Base-by-base conservation (phyloP, 2,888 invertebrate species). In the Calliopum simillimum region DNA sequence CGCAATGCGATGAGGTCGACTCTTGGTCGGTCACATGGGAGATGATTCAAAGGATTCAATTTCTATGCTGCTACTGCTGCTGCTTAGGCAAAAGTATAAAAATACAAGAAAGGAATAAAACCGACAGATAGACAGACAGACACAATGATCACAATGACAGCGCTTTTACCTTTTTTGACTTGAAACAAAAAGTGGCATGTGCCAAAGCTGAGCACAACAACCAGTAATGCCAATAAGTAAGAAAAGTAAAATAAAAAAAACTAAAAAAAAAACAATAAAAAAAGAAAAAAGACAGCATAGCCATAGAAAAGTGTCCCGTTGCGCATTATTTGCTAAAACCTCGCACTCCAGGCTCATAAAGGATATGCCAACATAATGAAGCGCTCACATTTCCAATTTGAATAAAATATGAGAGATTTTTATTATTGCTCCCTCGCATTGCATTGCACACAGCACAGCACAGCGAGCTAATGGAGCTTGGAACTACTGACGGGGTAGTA, bases 321-420 rank as follows among this genome's bases (percentile, higher is more conserved):
- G 76, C 73, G 76, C 73, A 71, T 74, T 74, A 73, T 73, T 74
- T 74, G 53, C 43, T 46, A 16, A 33, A n/a, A n/a, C n/a, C 14
- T 49, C 49, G 12, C 51, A 23, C 47, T 21, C 51, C 21, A 49
- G 47, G 33, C 47, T 14, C 33, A 33, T 33, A 33, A 33, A 8
- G 8, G 33, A 33, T 46, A 65, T 51, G 59, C 33, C 55, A 65
- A 69, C 59, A 69, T 71, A 74, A 74, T 74, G 71, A 72, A 71
- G 76, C 78, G 75, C 79, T 81, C 82, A 75, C 77, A 81, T 83
- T 80, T 80, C 80, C 81, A 83, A 81, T 82, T 81, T 82, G 79
- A 82, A 82, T 82, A 83, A 83, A 82, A 83, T 82, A 81, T 82
- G 80, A 81, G 80, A 81, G 81, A 76, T 73, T 81, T 80, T 80